Percentiles rank a stretch among this genome's conserved stretches.
Conservation (phyloP, 2,113 vertebrate genomes). For the Argyrosomus japonicus region DNA sequence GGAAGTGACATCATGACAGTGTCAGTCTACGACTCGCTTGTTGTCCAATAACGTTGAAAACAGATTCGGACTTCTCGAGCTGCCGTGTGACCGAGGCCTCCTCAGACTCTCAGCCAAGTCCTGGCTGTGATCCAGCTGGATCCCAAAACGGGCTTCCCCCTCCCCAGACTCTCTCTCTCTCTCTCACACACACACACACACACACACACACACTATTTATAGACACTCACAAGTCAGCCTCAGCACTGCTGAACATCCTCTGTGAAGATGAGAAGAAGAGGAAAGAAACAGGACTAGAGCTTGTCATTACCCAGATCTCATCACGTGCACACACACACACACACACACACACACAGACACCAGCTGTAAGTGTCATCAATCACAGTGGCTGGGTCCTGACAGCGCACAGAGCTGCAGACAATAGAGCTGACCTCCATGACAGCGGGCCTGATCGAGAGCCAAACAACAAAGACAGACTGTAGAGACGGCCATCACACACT, state of each 20-base stretch:
- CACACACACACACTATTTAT: too few relatives aligned
- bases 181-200: neutral
- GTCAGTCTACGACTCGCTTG: too few relatives aligned
- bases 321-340: conserved; percentile 5
- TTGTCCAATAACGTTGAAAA: too few relatives aligned
- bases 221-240: conserved; percentile 21
- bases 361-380: conserved; percentile 24
- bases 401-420: conserved; percentile 37
- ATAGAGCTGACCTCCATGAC: conserved; percentile 19
- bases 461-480: neutral
- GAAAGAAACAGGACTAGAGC: neutral
- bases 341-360: conserved; percentile 21
- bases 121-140: conserved; percentile 45
- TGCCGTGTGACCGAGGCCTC: neutral
- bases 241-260: conserved; percentile 23
- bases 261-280: conserved; percentile 22
- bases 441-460: neutral
- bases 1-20: too few relatives aligned
- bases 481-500: neutral
- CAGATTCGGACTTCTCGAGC: neutral
- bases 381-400: conserved; percentile 16
- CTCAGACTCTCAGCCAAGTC: neutral
- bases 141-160: conserved; percentile 21
- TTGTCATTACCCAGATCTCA: neutral
- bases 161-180: neutral